Evolutionary conservation across 2,113 vertebrate species (phyloP).

Genomic region (Fregetta grallaria): DNA sequence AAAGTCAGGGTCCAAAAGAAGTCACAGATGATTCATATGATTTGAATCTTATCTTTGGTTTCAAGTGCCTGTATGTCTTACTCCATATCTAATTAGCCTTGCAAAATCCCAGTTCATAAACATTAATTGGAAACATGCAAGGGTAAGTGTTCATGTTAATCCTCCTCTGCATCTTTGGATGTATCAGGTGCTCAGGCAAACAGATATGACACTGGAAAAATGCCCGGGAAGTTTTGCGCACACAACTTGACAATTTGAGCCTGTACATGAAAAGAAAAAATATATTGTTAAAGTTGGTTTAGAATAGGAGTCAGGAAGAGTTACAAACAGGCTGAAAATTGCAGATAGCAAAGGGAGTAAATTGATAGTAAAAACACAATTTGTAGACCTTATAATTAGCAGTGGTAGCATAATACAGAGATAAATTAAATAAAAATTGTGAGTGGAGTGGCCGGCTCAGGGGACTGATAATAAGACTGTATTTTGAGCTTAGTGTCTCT

Average conservation of each 20-base stretch:
- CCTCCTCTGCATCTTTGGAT: neutral
- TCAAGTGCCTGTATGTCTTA: neutral
- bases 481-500: neutral
- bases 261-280: neutral
- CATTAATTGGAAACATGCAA: neutral
- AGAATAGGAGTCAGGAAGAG: neutral
- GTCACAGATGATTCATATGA: neutral
- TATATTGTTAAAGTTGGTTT: neutral
- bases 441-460: neutral
- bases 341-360: neutral
- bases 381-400: slow-evolving; percentile 19
- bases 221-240: neutral
- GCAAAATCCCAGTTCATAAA: neutral
- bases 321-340: neutral
- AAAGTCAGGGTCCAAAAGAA: neutral
- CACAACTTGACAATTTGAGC: neutral
- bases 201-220: neutral
- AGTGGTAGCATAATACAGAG: neutral
- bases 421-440: slow-evolving; percentile 22
- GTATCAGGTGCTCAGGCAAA: neutral
- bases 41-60: neutral
- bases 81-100: slow-evolving; percentile 5
- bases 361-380: neutral
- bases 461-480: neutral
- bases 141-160: neutral